A percentile compares a stretch with the other conserved stretches of the same genome.
Conservation (phyloP, 35 echinoderm and acorn worm genomes). For the Heliocidaris tuberculata region DNA sequence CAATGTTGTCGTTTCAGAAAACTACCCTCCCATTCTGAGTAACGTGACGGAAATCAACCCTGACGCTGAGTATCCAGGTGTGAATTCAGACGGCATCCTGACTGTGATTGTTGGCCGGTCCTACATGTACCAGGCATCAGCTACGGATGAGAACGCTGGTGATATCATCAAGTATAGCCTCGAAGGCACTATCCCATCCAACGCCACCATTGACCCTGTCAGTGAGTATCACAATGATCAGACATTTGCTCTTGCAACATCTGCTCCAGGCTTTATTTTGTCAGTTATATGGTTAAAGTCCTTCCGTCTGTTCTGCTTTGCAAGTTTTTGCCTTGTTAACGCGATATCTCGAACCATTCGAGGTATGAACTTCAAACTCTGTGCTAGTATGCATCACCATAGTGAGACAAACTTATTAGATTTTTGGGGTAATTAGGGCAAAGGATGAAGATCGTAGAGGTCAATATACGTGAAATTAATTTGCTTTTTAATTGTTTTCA, state of each 20-base stretch:
- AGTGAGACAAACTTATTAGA: no score
- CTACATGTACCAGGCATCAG: slow-evolving; percentile 15
- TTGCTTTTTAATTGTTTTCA: no score
- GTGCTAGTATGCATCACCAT: no score
- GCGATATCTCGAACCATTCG: no score
- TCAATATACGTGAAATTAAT: no score
- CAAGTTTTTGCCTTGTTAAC: no score
- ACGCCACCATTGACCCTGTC: neutral
- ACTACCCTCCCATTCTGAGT: neutral
- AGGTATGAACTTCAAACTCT: no score
- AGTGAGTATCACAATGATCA: neutral
- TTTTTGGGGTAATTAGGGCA: no score
- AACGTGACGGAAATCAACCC: slow-evolving; percentile 13
- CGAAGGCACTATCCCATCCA: neutral
- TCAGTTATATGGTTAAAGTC: no score
- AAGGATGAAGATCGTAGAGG: no score
- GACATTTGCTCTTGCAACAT: neutral
- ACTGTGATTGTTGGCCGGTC: neutral
- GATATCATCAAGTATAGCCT: slow-evolving; percentile 16
- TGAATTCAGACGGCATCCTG: neutral
- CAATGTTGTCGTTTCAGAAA: neutral
- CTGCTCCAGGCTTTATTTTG: no score
- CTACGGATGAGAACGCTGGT: neutral
- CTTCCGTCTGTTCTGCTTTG: no score
- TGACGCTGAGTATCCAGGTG: neutral